Conservation (phyloP, 2,113 vertebrate genomes). For the Eudyptes chrysolophus region DNA sequence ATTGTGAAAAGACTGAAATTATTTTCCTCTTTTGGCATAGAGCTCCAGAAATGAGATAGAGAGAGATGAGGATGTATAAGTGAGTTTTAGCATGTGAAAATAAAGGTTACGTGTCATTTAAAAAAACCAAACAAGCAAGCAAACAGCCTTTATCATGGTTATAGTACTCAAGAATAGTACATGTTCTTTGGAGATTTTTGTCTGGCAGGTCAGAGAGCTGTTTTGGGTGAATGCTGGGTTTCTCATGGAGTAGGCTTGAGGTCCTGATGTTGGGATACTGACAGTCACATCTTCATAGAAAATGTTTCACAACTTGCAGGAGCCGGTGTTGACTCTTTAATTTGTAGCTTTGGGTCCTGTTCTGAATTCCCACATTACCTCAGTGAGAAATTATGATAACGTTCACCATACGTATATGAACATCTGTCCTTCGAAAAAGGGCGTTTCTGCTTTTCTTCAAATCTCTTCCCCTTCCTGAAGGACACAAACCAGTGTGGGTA, state of each 20-base stretch:
- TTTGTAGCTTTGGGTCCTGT: neutral
- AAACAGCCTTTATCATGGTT: neutral
- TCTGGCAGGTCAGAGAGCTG: neutral
- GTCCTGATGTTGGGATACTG: neutral
- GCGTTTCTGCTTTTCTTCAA: neutral
- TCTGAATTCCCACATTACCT: neutral
- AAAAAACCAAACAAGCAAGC: neutral
- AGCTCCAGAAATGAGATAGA: neutral
- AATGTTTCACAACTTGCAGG: neutral
- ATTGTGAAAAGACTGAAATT: neutral
- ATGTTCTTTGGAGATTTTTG: neutral
- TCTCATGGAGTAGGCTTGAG: neutral
- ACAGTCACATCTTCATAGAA: rapidly evolving
- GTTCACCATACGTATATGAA: rapidly evolving
- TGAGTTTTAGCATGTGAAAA: neutral
- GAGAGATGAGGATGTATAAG: neutral
- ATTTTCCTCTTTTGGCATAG: neutral
- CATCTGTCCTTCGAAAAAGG: neutral
- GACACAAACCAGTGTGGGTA: rapidly evolving
- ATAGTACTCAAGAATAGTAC: rapidly evolving
- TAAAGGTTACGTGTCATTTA: neutral
- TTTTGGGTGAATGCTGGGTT: neutral
- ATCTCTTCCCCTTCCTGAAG: neutral
- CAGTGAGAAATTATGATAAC: neutral
- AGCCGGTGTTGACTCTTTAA: neutral